phyloP scores from a whole-genome alignment of 1,140 invertebrate genomes.

The Daktulosphaira vitifoliae region DNA sequence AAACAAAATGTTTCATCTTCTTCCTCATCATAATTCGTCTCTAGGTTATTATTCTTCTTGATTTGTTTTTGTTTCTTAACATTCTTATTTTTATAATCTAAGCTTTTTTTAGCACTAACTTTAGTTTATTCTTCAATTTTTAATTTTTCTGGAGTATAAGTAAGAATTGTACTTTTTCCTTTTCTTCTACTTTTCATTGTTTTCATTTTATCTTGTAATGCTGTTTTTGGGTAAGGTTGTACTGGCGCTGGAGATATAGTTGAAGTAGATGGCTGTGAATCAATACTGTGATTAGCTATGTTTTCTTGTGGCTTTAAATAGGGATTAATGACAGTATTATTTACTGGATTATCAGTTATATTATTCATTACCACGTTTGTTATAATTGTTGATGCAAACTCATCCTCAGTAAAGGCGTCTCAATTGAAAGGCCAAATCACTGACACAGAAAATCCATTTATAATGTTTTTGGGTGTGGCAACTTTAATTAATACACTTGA shows the following conservation, averaged over 20 bases:
- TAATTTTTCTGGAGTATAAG: neutral
- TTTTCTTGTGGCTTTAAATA: too few relatives aligned
- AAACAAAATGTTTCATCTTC: too few relatives aligned
- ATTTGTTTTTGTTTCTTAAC: too few relatives aligned
- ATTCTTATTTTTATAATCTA: neutral
- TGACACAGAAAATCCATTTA: conserved; percentile 38
- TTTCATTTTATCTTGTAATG: too few relatives aligned
- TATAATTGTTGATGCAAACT: neutral
- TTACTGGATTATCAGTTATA: neutral
- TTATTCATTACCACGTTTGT: neutral
- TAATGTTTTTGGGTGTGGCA: conserved; percentile 37
- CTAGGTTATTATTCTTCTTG: too few relatives aligned
- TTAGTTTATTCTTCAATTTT: neutral
- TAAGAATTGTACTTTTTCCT: neutral
- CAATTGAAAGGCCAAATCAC: conserved; percentile 43
- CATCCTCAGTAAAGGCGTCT: conserved; percentile 41
- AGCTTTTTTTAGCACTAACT: neutral
- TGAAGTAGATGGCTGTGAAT: too few relatives aligned
- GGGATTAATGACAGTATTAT: too few relatives aligned
- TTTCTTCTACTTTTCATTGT: neutral
- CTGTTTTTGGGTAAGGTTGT: too few relatives aligned
- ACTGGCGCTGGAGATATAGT: too few relatives aligned
- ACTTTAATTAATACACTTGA: conserved; percentile 36
- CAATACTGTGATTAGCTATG: too few relatives aligned
- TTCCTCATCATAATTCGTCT: too few relatives aligned